phyloP scores from a whole-genome alignment of 2,113 vertebrate species.

The Rutilus rutilus region DNA sequence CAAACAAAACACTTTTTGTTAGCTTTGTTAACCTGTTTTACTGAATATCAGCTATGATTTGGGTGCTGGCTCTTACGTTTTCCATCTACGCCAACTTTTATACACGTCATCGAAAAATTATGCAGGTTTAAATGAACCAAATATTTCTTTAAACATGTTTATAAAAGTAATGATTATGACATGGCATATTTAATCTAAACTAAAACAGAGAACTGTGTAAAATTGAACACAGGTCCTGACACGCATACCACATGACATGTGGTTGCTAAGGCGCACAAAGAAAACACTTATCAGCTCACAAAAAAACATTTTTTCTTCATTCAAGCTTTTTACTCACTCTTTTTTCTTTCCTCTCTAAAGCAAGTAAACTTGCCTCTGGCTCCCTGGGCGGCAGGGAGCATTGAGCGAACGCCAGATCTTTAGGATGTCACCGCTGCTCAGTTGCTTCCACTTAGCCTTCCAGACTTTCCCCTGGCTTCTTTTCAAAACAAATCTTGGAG shows the following conservation, averaged over 20 bases:
- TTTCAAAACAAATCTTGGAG: slow-evolving; percentile 79
- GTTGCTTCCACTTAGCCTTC: slow-evolving; percentile 74
- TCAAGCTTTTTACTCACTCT: slow-evolving; percentile 8
- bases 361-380: slow-evolving; percentile 23
- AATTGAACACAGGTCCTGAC: neutral
- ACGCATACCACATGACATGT: slow-evolving; percentile 3
- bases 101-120: too few species aligned
- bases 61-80: neutral
- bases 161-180: neutral
- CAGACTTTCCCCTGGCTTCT: slow-evolving; percentile 74
- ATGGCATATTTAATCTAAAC: neutral
- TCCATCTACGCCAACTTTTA: too few species aligned
- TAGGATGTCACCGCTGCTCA: slow-evolving; percentile 68
- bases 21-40: neutral
- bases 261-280: slow-evolving; percentile 24
- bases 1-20: neutral
- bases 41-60: neutral
- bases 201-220: neutral
- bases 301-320: neutral
- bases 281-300: slow-evolving; percentile 24
- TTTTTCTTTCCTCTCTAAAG: slow-evolving; percentile 12
- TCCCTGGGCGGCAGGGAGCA: slow-evolving; percentile 27
- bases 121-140: neutral
- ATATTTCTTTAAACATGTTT: neutral
- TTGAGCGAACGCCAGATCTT: slow-evolving; percentile 60